Conservation (phyloP, 2,113 vertebrate genomes). For the Tylochromis polylepis region DNA sequence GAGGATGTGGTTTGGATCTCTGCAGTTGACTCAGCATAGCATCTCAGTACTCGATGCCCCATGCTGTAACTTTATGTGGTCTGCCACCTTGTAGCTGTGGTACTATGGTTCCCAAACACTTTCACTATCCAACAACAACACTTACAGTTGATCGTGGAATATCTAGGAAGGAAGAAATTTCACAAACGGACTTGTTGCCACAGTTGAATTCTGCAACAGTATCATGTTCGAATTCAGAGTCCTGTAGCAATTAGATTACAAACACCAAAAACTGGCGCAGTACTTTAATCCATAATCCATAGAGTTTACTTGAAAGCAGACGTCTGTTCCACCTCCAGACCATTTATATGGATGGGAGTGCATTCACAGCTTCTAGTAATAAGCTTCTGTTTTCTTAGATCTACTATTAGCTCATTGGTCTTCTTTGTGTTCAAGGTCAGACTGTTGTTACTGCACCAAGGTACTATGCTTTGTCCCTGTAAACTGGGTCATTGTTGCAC, state of each 20-base stretch:
- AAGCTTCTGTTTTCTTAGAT: background rate
- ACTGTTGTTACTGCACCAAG: background rate
- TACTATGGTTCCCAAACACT: background rate
- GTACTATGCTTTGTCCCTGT: background rate
- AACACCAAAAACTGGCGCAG: background rate
- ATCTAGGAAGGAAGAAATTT: background rate
- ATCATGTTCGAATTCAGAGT: background rate
- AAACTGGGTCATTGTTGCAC: background rate
- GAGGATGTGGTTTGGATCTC: background rate
- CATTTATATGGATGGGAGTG: background rate
- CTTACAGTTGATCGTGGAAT: background rate
- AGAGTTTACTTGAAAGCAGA: background rate
- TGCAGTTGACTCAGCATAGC: background rate
- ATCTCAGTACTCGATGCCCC: background rate
- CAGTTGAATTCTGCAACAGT: background rate
- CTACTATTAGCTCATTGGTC: background rate
- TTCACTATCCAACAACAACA: background rate
- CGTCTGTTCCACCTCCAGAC: background rate
- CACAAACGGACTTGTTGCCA: background rate
- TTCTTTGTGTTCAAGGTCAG: background rate
- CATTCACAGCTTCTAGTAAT: background rate
- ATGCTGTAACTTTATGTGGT: background rate
- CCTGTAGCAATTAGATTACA: background rate
- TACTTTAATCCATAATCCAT: background rate
- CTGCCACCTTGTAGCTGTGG: background rate